Evolutionary conservation across 2,888 invertebrate species (phyloP).

Genomic region (Ctena decussata): DNA sequence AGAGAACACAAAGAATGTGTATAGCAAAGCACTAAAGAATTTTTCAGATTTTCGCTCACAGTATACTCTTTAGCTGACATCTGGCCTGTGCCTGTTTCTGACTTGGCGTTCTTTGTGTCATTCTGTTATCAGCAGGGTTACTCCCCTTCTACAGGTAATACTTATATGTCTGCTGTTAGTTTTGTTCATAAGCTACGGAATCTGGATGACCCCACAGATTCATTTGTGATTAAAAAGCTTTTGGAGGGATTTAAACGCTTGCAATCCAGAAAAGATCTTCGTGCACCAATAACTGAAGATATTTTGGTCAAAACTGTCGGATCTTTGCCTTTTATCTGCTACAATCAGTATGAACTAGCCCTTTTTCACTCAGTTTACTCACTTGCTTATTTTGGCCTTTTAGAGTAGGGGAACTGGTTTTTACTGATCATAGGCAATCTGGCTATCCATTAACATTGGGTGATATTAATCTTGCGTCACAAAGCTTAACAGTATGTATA

Average conservation of each 20-base stretch:
- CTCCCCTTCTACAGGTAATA: too few species aligned
- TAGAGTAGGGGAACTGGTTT: conserved; percentile 3
- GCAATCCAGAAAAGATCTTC: not conserved
- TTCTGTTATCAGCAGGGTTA: too few species aligned
- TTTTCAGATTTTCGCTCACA: not conserved
- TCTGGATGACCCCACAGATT: not conserved
- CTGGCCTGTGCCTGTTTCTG: not conserved
- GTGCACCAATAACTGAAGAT: conserved; percentile 11
- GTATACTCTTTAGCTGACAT: not conserved
- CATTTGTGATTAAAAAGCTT: conserved; percentile 23
- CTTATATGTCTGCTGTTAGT: too few species aligned
- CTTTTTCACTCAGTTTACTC: not conserved
- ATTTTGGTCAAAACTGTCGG: not conserved
- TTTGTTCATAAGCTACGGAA: too few species aligned
- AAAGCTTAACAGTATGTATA: not conserved
- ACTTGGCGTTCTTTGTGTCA: too few species aligned
- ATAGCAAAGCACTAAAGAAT: not conserved
- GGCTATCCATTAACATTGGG: not conserved
- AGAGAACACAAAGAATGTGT: not conserved
- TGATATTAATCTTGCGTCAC: not conserved
- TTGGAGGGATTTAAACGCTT: not conserved
- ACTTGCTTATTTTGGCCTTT: conserved; percentile 14
- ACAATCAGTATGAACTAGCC: not conserved
- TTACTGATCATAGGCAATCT: not conserved
- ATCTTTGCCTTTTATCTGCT: not conserved